Evolutionary conservation across 2,113 vertebrate genomes (phyloP).

Genomic region (Fulica atra): DNA sequence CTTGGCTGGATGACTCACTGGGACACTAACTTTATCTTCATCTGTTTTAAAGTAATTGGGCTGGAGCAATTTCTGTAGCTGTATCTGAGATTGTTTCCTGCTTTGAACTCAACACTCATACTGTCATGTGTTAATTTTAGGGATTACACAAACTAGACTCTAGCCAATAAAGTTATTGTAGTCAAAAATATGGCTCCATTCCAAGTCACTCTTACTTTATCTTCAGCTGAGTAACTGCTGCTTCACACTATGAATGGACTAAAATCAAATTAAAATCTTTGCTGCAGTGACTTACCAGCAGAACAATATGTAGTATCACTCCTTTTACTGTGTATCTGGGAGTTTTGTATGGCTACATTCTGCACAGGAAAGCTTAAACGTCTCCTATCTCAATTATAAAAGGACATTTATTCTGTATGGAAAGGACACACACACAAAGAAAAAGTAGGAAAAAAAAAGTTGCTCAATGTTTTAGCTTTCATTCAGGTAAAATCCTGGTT

Average conservation of each 20-base stretch:
- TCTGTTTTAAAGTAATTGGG: constrained; percentile 69
- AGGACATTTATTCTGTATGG: background rate
- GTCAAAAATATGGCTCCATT: constrained; percentile 33
- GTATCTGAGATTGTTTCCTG: constrained; percentile 38
- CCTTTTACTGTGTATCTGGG: background rate
- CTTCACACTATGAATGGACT: constrained; percentile 44
- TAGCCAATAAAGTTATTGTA: constrained; percentile 40
- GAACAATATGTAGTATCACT: background rate
- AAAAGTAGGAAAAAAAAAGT: background rate
- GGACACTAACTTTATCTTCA: constrained; percentile 67
- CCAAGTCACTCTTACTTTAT: constrained; percentile 31
- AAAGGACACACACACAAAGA: background rate
- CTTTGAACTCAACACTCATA: constrained; percentile 51
- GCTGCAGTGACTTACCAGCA: background rate
- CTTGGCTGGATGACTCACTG: constrained; percentile 55
- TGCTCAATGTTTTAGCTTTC: background rate
- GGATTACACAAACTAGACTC: constrained; percentile 36
- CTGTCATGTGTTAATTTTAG: constrained; percentile 27
- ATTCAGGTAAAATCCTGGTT: constrained; percentile 37
- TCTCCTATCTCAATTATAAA: background rate
- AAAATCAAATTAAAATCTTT: constrained; percentile 23
- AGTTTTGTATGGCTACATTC: background rate
- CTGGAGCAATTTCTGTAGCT: constrained; percentile 38
- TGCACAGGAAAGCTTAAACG: background rate
- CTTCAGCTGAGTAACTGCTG: background rate